Percentiles rank a stretch among this genome's conserved stretches.
Evolutionary conservation across 2,113 vertebrate genomes (phyloP).

Genomic region (Clinocottus analis): DNA sequence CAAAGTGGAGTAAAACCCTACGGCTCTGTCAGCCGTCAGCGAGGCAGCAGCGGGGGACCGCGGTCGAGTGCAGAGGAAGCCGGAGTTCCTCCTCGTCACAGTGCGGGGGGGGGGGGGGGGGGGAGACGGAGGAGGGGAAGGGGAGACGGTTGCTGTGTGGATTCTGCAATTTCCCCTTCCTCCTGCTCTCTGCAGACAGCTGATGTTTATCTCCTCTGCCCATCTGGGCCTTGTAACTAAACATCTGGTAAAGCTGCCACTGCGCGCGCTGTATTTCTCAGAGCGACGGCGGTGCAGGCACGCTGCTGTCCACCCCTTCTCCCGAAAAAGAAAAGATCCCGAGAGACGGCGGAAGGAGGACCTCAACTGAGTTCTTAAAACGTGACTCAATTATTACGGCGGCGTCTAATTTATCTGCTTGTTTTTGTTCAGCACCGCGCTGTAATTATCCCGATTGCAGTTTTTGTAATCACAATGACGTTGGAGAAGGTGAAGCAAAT

Average conservation of each 20-base stretch:
- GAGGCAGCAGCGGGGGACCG: slow-evolving; percentile 40
- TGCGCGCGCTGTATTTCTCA: slow-evolving; percentile 45
- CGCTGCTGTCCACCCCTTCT: slow-evolving; percentile 49
- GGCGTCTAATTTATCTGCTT: slow-evolving; percentile 22
- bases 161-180: slow-evolving; percentile 51
- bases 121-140: too few relatives aligned
- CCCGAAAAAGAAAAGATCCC: slow-evolving; percentile 34
- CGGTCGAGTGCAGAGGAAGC: slow-evolving; percentile 43
- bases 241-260: slow-evolving; percentile 75
- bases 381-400: slow-evolving; percentile 22
- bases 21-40: slow-evolving; percentile 42
- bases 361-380: slow-evolving; percentile 46
- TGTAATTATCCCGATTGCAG: slow-evolving; percentile 48
- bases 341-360: slow-evolving; percentile 32
- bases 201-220: slow-evolving; percentile 74
- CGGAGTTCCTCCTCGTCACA: slow-evolving; percentile 44
- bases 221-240: slow-evolving; percentile 75
- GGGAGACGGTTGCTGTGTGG: slow-evolving; percentile 34
- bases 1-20: slow-evolving; percentile 19
- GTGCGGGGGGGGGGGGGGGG: too few relatives aligned
- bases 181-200: slow-evolving; percentile 59
- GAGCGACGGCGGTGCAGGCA: slow-evolving; percentile 56
- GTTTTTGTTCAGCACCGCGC: background rate
- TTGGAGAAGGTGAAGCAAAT: slow-evolving; percentile 15
- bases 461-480: slow-evolving; percentile 51